A percentile compares a stretch with the other conserved stretches of the same genome.
phyloP scores from a whole-genome alignment of 2,888 invertebrate genomes.

The Acanthopleura granulata region DNA sequence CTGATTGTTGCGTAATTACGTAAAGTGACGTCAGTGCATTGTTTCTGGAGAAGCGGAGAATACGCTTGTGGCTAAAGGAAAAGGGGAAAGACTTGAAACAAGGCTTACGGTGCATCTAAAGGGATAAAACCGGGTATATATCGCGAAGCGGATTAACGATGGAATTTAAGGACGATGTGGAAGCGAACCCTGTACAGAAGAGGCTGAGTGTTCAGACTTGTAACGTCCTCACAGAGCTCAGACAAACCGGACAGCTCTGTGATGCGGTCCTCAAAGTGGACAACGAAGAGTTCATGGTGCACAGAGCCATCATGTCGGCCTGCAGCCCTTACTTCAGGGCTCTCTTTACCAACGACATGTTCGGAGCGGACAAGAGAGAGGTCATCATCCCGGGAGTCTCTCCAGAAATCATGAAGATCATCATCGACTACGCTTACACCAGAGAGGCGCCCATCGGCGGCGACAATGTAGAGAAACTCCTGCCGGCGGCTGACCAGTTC shows the following conservation, averaged over 20 bases:
- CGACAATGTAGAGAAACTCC: conserved; percentile 79
- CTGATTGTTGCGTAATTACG: too few relatives aligned
- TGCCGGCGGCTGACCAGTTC: conserved; percentile 90
- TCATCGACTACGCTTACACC: conserved; percentile 89
- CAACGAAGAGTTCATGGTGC: conserved; percentile 85
- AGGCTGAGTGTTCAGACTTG: conserved; percentile 88
- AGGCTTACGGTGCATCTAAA: too few relatives aligned
- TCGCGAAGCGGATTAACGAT: background rate
- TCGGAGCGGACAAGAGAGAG: conserved; percentile 49
- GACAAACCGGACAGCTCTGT: conserved; percentile 86
- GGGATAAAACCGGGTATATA: background rate
- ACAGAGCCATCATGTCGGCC: conserved; percentile 75
- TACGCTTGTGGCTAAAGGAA: too few relatives aligned
- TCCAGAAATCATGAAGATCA: conserved; percentile 81
- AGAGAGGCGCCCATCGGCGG: conserved; percentile 81
- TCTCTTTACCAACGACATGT: conserved; percentile 83
- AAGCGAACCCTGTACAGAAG: conserved; percentile 68
- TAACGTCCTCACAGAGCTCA: conserved; percentile 85
- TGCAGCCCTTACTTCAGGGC: conserved; percentile 93
- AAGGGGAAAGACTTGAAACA: too few relatives aligned
- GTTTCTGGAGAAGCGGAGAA: too few relatives aligned
- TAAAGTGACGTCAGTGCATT: too few relatives aligned
- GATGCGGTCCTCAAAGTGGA: conserved; percentile 88
- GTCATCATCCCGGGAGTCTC: conserved; percentile 77
- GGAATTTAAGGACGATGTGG: background rate